Conservation (phyloP, 2,888 invertebrate genomes). For the Halictus quadricinctus region DNA sequence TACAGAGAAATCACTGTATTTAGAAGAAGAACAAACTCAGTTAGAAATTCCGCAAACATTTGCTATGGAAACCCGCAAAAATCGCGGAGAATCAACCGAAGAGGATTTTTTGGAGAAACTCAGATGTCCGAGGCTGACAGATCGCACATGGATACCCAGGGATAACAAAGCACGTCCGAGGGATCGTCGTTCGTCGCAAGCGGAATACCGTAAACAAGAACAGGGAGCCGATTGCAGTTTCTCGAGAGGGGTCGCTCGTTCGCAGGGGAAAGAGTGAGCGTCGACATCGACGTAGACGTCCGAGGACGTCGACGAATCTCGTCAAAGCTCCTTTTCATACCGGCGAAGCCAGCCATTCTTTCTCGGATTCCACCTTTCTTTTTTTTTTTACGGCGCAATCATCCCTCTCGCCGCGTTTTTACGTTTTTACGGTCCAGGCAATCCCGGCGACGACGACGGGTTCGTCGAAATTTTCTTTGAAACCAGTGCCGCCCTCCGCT, state of each 20-base stretch:
- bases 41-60: neutral
- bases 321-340: neutral
- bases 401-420: neutral
- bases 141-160: neutral
- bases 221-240: neutral
- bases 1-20: too few species aligned
- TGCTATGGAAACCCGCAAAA: neutral
- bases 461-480: neutral
- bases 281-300: neutral
- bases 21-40: neutral
- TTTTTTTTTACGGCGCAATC: neutral
- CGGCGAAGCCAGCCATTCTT: neutral
- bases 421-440: neutral
- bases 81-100: neutral
- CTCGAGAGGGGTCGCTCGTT: neutral
- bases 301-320: constrained; percentile 13
- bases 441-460: neutral
- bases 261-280: neutral
- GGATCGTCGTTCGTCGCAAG: constrained; percentile 10
- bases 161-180: neutral
- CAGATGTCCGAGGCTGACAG: neutral
- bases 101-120: neutral
- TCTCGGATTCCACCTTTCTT: neutral
- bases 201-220: constrained; percentile 14
- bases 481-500: neutral